Percentiles rank a stretch among this genome's conserved stretches.
phyloP scores from a whole-genome alignment of 2,888 invertebrate species.

The Nasonovia ribisnigri region DNA sequence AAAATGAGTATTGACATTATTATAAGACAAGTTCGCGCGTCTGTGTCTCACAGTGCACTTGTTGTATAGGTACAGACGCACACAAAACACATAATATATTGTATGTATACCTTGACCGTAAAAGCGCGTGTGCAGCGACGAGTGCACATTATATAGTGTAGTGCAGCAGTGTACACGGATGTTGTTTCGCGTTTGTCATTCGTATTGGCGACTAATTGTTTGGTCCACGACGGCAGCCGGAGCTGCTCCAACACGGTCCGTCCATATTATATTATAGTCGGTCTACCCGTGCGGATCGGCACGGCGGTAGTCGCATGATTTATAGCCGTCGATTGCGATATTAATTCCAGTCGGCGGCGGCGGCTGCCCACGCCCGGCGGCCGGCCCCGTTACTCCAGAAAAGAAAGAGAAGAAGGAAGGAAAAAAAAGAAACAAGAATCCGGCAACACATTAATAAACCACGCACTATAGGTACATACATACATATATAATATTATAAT shows the following conservation, averaged over 20 bases:
- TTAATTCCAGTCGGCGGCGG: conserved; percentile 61
- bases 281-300: background rate
- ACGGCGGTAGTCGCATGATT: conserved; percentile 53
- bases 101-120: background rate
- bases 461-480: conserved; percentile 1
- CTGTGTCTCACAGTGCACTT: background rate
- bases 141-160: background rate
- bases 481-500: background rate
- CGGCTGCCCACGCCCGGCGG: conserved; percentile 58
- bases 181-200: conserved; percentile 57
- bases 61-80: background rate
- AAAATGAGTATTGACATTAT: background rate
- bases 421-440: conserved; percentile 40
- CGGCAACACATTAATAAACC: conserved; percentile 58
- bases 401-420: background rate
- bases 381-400: conserved; percentile 33
- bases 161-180: conserved; percentile 23
- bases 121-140: background rate
- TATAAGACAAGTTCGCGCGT: background rate
- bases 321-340: conserved; percentile 58
- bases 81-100: background rate
- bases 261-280: background rate
- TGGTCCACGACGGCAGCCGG: conserved; percentile 15
- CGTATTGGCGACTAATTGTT: conserved; percentile 57
- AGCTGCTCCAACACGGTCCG: background rate